Percentiles rank a stretch among this genome's conserved stretches.
Conservation (phyloP, 2,888 invertebrate species). For the Druceiella hillmani region DNA sequence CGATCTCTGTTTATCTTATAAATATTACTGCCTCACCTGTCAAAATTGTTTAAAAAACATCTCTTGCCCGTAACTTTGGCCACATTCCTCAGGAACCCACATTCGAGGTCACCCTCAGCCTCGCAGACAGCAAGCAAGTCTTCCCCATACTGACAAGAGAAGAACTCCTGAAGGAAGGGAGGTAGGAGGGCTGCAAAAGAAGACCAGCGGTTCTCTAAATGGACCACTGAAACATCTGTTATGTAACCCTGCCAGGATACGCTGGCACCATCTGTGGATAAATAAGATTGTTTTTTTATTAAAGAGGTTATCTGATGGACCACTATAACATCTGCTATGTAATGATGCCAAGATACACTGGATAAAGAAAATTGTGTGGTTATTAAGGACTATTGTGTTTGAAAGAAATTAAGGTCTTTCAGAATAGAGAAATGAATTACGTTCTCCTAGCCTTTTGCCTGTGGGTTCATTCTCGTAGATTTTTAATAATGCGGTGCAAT, state of each 20-base stretch:
- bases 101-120: slow-evolving; percentile 44
- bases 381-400: too few species aligned
- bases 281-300: too few species aligned
- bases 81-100: slow-evolving; percentile 54
- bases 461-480: too few species aligned
- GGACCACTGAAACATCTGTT: slow-evolving; percentile 58
- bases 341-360: too few species aligned
- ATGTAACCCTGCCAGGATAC: slow-evolving; percentile 73
- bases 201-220: slow-evolving; percentile 57
- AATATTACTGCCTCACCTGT: slow-evolving; percentile 54
- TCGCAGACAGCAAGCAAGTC: slow-evolving; percentile 54
- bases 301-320: too few species aligned
- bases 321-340: too few species aligned
- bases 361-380: too few species aligned
- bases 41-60: slow-evolving; percentile 67
- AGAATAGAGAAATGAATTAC: too few species aligned
- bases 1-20: slow-evolving; percentile 3
- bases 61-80: slow-evolving; percentile 52
- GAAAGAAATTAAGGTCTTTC: too few species aligned
- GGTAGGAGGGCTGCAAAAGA: slow-evolving; percentile 58
- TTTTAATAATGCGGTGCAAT: too few species aligned
- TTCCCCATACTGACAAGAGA: slow-evolving; percentile 70
- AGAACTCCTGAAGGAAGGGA: slow-evolving; percentile 49
- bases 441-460: too few species aligned
- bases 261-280: slow-evolving; percentile 58